Evolutionary conservation across 2,888 invertebrate genomes (phyloP).

Genomic region (Zele albiditarsus): DNA sequence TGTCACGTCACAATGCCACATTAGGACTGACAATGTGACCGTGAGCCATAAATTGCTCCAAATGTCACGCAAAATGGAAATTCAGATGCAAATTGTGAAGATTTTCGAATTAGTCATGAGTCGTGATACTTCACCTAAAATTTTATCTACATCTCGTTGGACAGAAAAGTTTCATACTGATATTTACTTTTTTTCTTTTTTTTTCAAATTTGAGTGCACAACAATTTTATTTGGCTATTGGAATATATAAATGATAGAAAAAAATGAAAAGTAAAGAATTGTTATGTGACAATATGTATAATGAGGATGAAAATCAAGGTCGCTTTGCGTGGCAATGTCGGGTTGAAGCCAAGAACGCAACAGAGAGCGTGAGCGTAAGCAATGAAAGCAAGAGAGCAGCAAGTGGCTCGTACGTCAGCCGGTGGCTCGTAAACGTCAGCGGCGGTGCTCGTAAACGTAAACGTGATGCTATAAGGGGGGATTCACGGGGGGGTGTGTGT

Average conservation of each 20-base stretch:
- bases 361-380: slow-evolving; percentile 67
- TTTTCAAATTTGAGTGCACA: background rate
- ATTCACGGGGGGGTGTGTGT: slow-evolving; percentile 56
- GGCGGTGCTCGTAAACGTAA: slow-evolving; percentile 72
- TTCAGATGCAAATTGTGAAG: slow-evolving; percentile 2
- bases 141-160: background rate
- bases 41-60: slow-evolving; percentile 67
- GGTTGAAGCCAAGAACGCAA: slow-evolving; percentile 50
- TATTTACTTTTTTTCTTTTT: background rate
- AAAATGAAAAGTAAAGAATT: background rate
- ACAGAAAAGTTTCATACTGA: background rate
- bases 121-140: background rate
- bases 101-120: background rate
- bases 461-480: slow-evolving; percentile 73
- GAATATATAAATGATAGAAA: background rate
- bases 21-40: slow-evolving; percentile 59
- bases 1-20: slow-evolving; percentile 60
- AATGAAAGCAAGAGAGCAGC: slow-evolving; percentile 70
- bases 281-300: slow-evolving; percentile 37
- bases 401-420: slow-evolving; percentile 74
- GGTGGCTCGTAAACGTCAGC: slow-evolving; percentile 74
- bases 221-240: background rate
- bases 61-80: slow-evolving; percentile 33
- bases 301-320: slow-evolving; percentile 59
- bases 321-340: slow-evolving; percentile 58